Percentiles rank a stretch among this genome's conserved stretches.
Conservation (phyloP, 2,888 invertebrate species). For the Amiota minor region DNA sequence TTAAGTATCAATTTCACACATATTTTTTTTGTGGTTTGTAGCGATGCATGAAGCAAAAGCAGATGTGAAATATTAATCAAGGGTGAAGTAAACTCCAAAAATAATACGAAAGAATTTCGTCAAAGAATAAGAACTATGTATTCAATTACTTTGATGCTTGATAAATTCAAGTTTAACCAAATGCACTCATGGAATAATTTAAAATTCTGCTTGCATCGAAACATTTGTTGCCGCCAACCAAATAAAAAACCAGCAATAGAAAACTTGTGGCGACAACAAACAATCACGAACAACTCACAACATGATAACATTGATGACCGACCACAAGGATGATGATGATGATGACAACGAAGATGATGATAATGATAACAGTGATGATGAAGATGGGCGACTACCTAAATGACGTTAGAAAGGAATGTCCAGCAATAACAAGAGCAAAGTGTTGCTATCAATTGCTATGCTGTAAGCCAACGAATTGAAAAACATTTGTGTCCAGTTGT, state of each 20-base stretch:
- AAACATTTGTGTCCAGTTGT: conserved; percentile 14
- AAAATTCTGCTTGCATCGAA: conserved; percentile 55
- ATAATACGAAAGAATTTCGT: too few species aligned
- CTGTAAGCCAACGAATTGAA: conserved; percentile 51
- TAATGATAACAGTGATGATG: conserved; percentile 36
- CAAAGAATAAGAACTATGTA: too few species aligned
- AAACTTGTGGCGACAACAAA: conserved; percentile 34
- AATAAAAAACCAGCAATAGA: conserved; percentile 48
- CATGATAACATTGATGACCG: conserved; percentile 41
- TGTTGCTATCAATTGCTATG: conserved; percentile 64
- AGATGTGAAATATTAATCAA: too few species aligned
- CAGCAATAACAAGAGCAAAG: conserved; percentile 54
- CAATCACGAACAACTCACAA: conserved; percentile 13
- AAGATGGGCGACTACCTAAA: conserved; percentile 15
- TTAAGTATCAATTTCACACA: conserved; percentile 69
- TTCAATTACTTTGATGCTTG: too few species aligned
- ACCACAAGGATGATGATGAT: conserved; percentile 58
- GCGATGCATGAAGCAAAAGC: too few species aligned
- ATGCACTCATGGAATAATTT: conserved; percentile 43
- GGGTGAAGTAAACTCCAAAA: too few species aligned
- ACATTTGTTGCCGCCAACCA: conserved; percentile 56
- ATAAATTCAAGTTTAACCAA: too few species aligned
- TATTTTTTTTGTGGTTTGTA: conserved; percentile 56
- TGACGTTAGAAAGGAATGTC: too few species aligned
- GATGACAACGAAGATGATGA: conserved; percentile 57